phyloP scores from a whole-genome alignment of 2,888 invertebrate genomes.

The Petrolisthes cinctipes region DNA sequence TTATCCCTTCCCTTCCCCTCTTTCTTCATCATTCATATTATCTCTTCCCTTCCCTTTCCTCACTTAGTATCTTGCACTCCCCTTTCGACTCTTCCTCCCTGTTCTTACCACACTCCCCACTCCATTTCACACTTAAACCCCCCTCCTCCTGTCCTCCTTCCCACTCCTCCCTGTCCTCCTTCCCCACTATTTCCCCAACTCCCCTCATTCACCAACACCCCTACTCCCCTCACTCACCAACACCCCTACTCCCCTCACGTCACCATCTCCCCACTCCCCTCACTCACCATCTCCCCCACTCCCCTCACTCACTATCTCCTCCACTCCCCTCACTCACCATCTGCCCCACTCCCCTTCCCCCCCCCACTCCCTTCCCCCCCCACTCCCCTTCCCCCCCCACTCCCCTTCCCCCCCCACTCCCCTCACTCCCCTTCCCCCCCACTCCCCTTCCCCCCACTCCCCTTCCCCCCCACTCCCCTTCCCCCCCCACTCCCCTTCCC shows the following conservation, averaged over 20 bases:
- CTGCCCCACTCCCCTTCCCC: not conserved
- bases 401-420: not conserved
- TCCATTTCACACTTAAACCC: not conserved
- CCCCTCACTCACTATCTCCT: not conserved
- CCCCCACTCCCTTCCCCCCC: not conserved
- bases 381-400: not conserved
- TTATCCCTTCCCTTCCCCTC: slow-evolving; percentile 1
- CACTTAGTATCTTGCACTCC: not conserved
- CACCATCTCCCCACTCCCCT: not conserved
- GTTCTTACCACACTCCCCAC: not conserved
- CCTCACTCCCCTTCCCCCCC: no score
- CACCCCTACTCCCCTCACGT: not conserved
- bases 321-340: not conserved
- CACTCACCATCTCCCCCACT: not conserved
- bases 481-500: not conserved
- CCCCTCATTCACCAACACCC: not conserved
- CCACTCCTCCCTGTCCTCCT: not conserved
- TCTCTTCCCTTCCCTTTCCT: not conserved
- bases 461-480: not conserved
- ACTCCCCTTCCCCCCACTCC: not conserved
- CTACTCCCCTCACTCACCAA: not conserved
- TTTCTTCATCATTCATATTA: not conserved
- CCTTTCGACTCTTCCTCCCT: not conserved
- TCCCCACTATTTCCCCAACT: not conserved
- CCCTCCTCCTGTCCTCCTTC: slow-evolving; percentile 7